Conservation (phyloP, 2,888 invertebrate species). For the Sminthurides aquaticus region DNA sequence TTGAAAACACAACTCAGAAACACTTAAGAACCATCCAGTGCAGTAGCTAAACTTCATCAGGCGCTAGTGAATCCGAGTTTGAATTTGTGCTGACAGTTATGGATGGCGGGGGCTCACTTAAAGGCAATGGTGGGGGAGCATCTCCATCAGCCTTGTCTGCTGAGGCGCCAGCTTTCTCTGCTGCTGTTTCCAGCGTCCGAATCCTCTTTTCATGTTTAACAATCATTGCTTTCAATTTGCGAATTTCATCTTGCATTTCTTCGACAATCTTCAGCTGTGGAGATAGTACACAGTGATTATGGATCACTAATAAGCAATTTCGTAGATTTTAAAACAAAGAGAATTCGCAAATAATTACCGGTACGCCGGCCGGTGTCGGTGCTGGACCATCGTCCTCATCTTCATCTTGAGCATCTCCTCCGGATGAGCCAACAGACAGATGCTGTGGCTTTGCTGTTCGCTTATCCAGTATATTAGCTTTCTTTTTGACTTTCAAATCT, state of each 20-base stretch:
- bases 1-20: too few relatives aligned
- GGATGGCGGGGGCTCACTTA: conserved; percentile 34
- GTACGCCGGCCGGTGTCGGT: conserved; percentile 14
- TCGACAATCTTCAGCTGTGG: conserved; percentile 52
- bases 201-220: conserved; percentile 87
- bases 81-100: conserved; percentile 39
- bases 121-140: conserved; percentile 30
- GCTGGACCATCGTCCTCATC: conserved; percentile 35
- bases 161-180: conserved; percentile 20
- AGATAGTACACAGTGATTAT: not conserved
- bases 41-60: conserved; percentile 47
- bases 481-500: conserved; percentile 66
- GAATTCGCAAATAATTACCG: conserved; percentile 16
- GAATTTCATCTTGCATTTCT: conserved; percentile 79
- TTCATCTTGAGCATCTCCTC: conserved; percentile 33
- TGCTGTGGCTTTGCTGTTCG: conserved; percentile 46
- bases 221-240: conserved; percentile 86
- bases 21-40: too few relatives aligned
- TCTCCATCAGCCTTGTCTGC: conserved; percentile 13
- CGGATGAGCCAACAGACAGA: conserved; percentile 26
- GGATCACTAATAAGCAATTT: not conserved
- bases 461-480: conserved; percentile 73
- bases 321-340: too few relatives aligned
- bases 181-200: conserved; percentile 62
- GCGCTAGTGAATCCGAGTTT: conserved; percentile 44